Evolutionary conservation across 2,888 invertebrate genomes (phyloP).

Genomic region (Platycheirus rosarum): DNA sequence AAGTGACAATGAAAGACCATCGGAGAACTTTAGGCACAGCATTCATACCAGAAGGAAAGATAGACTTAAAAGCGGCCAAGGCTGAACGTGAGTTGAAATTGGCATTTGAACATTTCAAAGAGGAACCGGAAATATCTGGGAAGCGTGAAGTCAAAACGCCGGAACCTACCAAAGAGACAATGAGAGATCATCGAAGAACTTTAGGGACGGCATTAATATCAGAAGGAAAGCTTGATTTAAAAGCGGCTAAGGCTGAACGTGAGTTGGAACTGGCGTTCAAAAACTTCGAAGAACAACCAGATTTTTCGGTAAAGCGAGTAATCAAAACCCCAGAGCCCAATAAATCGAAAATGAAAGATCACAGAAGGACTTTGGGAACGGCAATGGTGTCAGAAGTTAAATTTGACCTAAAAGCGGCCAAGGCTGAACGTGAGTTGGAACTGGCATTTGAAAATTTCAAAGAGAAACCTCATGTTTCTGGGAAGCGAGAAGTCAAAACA

Average conservation of each 20-base stretch:
- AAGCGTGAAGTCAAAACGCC: slow-evolving; percentile 21
- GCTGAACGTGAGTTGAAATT: slow-evolving; percentile 23
- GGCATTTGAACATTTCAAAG: slow-evolving; percentile 54
- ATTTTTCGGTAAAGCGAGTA: neutral
- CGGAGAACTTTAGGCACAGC: slow-evolving; percentile 34
- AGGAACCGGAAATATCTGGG: slow-evolving; percentile 3
- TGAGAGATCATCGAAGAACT: slow-evolving; percentile 26
- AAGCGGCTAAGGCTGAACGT: slow-evolving; percentile 30
- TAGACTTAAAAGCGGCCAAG: slow-evolving; percentile 38
- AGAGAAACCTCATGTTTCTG: slow-evolving; percentile 22
- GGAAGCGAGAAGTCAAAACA: slow-evolving; percentile 3
- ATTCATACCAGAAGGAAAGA: neutral
- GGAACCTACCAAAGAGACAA: neutral
- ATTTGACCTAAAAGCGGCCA: slow-evolving; percentile 30
- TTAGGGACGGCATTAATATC: slow-evolving; percentile 3
- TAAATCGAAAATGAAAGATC: neutral
- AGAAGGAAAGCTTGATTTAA: slow-evolving; percentile 1
- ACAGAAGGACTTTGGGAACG: slow-evolving; percentile 32
- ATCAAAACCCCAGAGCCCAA: slow-evolving; percentile 38
- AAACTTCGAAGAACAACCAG: slow-evolving; percentile 50
- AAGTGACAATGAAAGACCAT: neutral
- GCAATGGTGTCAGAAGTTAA: neutral
- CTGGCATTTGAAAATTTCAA: slow-evolving; percentile 47
- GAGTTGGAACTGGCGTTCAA: slow-evolving; percentile 51
- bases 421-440: slow-evolving; percentile 25